phyloP scores from a whole-genome alignment of 1,140 invertebrate species.

The Drosophila quadrilineata region DNA sequence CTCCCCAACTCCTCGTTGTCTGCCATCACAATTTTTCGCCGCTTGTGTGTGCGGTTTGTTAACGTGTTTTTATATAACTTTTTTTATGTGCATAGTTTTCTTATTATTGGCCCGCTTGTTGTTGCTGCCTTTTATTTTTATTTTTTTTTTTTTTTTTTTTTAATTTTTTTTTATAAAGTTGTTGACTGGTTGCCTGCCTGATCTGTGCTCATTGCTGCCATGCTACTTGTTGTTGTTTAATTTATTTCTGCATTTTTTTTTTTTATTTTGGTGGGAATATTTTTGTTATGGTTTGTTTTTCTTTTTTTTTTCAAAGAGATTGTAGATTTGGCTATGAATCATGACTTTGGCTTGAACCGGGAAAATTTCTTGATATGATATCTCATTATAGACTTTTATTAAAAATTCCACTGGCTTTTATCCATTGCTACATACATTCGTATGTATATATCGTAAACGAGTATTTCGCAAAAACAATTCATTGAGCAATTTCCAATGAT shows the following conservation, averaged over 20 bases:
- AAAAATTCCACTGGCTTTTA: too few species aligned
- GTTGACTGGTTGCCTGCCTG: slow-evolving; percentile 15
- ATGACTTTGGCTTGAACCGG: too few species aligned
- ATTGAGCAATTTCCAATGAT: slow-evolving; percentile 64
- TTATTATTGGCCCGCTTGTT: slow-evolving; percentile 32
- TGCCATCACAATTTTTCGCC: slow-evolving; percentile 1
- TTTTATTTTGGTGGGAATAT: slow-evolving; percentile 62
- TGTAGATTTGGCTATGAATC: slow-evolving; percentile 54
- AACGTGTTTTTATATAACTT: slow-evolving; percentile 78
- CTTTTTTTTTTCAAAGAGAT: slow-evolving; percentile 7
- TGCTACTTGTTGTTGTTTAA: slow-evolving; percentile 15
- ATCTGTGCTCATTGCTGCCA: slow-evolving; percentile 9
- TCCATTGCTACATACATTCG: too few species aligned
- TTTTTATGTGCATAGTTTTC: slow-evolving; percentile 65
- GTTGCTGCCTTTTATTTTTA: too few species aligned
- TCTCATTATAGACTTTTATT: too few species aligned
- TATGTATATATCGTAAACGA: too few species aligned
- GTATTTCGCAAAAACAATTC: slow-evolving; percentile 45
- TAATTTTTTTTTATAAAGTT: slow-evolving; percentile 35
- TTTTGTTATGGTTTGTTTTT: slow-evolving; percentile 36
- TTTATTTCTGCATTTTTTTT: slow-evolving; percentile 54
- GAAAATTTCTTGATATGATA: too few species aligned
- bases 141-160: too few species aligned
- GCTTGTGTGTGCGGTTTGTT: slow-evolving; percentile 24
- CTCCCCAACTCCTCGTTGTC: too few species aligned